phyloP scores from a whole-genome alignment of 2,797 vertebrate genomes.

The Propithecus perrieri region DNA sequence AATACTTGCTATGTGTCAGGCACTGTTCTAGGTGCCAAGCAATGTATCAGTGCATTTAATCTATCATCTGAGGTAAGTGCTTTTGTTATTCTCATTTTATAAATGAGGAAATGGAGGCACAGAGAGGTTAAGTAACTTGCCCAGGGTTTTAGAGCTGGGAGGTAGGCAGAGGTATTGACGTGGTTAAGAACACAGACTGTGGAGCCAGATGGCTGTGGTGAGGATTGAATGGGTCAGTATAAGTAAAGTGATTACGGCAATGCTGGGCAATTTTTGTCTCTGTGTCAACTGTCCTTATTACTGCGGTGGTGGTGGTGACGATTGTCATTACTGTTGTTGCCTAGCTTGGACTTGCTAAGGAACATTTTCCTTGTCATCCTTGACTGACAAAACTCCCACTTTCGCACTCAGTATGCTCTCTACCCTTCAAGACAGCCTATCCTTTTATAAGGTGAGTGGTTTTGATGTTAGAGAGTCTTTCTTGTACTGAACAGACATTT shows the following conservation, averaged over 20 bases:
- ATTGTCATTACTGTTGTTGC: neutral
- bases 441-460: neutral
- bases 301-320: neutral
- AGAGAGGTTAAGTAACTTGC: neutral
- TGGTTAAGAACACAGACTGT: neutral
- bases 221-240: neutral
- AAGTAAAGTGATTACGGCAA: neutral
- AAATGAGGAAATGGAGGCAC: neutral
- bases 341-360: neutral
- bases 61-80: neutral
- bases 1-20: neutral
- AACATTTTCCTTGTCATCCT: neutral
- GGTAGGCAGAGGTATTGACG: rapidly evolving
- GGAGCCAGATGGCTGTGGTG: neutral
- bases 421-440: neutral
- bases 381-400: neutral
- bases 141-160: neutral
- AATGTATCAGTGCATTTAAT: conserved; percentile 3
- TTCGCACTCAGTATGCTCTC: neutral
- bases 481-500: neutral
- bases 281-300: neutral
- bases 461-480: neutral
- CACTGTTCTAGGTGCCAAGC: neutral
- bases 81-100: neutral
- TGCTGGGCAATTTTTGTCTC: neutral